Conservation (phyloP, 2,113 vertebrate genomes). For the Rhynchomys soricoides region DNA sequence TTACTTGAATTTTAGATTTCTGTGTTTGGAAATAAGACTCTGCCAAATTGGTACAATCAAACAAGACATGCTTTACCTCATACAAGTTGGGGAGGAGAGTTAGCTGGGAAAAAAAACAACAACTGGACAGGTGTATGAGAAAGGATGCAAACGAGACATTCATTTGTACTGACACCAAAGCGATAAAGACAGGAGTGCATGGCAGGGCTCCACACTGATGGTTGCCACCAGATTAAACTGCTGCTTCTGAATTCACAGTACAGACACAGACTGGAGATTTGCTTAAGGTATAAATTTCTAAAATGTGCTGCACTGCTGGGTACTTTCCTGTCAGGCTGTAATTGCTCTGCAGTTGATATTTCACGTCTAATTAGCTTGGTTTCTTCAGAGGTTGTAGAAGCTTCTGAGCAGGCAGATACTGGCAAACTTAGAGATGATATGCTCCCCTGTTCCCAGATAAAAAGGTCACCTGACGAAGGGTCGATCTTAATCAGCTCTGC, state of each 20-base stretch:
- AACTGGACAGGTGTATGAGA: background rate
- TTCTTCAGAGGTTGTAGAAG: background rate
- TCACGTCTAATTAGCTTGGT: conserved; percentile 67
- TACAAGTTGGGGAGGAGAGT: background rate
- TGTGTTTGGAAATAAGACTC: background rate
- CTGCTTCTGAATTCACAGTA: conserved; percentile 7
- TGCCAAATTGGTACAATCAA: background rate
- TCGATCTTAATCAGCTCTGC: conserved; percentile 54
- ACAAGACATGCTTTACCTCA: background rate
- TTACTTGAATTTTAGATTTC: background rate
- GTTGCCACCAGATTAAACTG: background rate
- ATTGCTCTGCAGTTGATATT: conserved; percentile 62
- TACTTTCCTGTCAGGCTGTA: background rate
- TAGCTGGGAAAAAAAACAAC: background rate
- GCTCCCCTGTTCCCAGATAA: conserved; percentile 29
- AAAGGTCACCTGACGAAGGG: conserved; percentile 67
- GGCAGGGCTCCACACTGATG: too few species aligned
- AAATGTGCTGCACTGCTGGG: background rate
- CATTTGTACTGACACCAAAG: background rate
- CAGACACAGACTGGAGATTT: conserved; percentile 18
- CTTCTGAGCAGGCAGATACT: background rate
- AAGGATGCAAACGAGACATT: background rate
- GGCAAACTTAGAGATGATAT: conserved; percentile 41
- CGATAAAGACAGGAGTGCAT: background rate
- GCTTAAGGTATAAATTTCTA: conserved; percentile 19